Evolutionary conservation across 2,888 invertebrate genomes (phyloP), one percentile per base, ranked within the genome.

Genomic region (Calameuta filiformis): DNA sequence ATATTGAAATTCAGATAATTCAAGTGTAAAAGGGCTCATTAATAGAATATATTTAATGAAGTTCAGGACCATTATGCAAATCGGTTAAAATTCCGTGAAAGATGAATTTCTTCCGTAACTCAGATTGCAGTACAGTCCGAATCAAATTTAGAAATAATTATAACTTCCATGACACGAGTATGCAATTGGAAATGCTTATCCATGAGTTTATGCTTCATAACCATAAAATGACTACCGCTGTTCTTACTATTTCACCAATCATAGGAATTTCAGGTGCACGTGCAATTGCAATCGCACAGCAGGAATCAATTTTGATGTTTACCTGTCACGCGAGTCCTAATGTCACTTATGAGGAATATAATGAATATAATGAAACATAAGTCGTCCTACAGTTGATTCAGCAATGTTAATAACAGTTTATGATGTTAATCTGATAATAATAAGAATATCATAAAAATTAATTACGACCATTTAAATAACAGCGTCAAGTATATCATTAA

Each of bases 291-390:
- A 23, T 56, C 56, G 23, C 23, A 56, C 23, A 56, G 56, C 2
- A 23, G 23, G 23, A 23, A 56, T 56, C 56, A 56, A 23, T 23
- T 56, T 56, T 56, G 23, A 56, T 56, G 56, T 56, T 69, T 75
- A 85, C 85, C 84, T 75, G 81, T 82, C 11, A 85, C 75, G 11
- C 82, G 81, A 69, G 85, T 83, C 12, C 83, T 76, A 78, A 80
- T 79, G 9, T 83, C 81, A 76, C 83, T 84, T 11, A 79, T 80
- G n/a, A 85, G 75, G 71, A 85, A 79, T 33, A 84, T 84, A 12
- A 77, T 80, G 23, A 85, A 83, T 23, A 85, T 82, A 23, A 85
- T 85, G 77, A 82, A 56, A 56, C 9, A 23, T 23, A 56, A 56
- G 23, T 2, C 56, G 0, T 56, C 9, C 23, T 56, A 23, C 15